phyloP scores from a whole-genome alignment of 2,797 vertebrate species.

The Sebastolobus alascanus region DNA sequence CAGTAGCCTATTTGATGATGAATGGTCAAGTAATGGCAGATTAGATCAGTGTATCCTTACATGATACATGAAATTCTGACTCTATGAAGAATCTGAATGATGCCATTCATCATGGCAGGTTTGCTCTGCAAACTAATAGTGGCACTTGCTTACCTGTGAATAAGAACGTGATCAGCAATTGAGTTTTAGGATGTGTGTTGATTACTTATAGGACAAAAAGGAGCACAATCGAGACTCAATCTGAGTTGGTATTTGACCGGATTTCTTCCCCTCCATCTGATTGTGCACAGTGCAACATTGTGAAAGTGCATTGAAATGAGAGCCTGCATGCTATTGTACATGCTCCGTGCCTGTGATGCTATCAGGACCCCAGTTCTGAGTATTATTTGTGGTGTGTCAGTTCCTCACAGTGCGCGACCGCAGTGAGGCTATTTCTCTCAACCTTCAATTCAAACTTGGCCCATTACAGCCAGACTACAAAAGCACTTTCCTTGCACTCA shows the following conservation, averaged over 20 bases:
- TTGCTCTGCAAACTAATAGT: slow-evolving; percentile 1
- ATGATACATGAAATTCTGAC: neutral
- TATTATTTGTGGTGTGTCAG: slow-evolving; percentile 89
- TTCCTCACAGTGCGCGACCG: slow-evolving; percentile 85
- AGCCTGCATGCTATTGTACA: slow-evolving; percentile 81
- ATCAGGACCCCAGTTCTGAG: slow-evolving; percentile 82
- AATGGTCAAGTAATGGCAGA: neutral
- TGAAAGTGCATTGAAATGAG: slow-evolving; percentile 85
- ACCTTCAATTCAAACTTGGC: slow-evolving; percentile 92
- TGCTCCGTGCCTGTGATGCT: slow-evolving; percentile 80
- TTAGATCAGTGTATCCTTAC: neutral
- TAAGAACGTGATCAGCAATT: slow-evolving; percentile 27
- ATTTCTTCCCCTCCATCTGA: slow-evolving; percentile 67
- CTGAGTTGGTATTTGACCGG: slow-evolving; percentile 54
- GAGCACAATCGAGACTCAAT: slow-evolving; percentile 50
- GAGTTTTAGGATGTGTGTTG: slow-evolving; percentile 26
- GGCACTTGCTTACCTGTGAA: slow-evolving; percentile 5
- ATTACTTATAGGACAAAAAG: slow-evolving; percentile 29
- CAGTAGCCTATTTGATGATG: neutral
- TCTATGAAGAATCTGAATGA: neutral
- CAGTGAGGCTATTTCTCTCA: slow-evolving; percentile 90
- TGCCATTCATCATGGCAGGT: neutral
- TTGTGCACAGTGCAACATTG: slow-evolving; percentile 71
- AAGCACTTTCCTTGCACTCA: slow-evolving; percentile 91
- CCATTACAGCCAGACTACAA: slow-evolving; percentile 92